These are phyloP conservation scores for Bedellia somnulentella DNA, from an alignment of 2,888 invertebrate genomes.

Conservation along the genomic window DNA sequence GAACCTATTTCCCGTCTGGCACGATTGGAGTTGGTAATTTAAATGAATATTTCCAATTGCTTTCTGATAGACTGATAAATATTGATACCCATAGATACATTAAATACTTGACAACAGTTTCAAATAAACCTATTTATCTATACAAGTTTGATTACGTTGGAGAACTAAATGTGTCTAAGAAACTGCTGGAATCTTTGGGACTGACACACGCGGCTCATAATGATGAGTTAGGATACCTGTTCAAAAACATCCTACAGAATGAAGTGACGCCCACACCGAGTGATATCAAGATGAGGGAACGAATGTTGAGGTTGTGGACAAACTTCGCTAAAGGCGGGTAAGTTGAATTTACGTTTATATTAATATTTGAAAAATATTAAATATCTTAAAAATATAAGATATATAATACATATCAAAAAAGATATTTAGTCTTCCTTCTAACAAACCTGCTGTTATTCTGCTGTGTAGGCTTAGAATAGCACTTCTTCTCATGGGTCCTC, in stretches of 20 bases:
- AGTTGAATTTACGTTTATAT: too few species aligned
- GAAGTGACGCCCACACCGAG: constrained; percentile 27
- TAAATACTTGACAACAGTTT: constrained; percentile 28
- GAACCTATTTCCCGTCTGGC: constrained; percentile 30
- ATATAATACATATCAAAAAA: too few species aligned
- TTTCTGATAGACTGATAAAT: constrained; percentile 30
- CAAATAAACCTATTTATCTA: constrained; percentile 35
- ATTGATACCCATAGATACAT: constrained; percentile 33
- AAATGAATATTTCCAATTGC: constrained; percentile 25
- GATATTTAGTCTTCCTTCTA: too few species aligned
- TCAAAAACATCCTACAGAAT: constrained; percentile 29
- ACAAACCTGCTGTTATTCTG: too few species aligned
- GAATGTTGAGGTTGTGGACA: constrained; percentile 43
- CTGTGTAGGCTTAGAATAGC: too few species aligned
- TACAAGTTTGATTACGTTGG: constrained; percentile 47
- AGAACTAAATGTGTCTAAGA: constrained; percentile 25
- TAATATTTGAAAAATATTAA: too few species aligned
- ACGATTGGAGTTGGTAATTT: constrained; percentile 22
- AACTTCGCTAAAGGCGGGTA: constrained; percentile 52
- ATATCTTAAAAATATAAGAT: too few species aligned
- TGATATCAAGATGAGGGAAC: constrained; percentile 39
- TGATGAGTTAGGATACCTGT: constrained; percentile 42
- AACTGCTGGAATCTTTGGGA: constrained; percentile 15
- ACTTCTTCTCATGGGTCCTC: too few species aligned
- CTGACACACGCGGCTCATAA: constrained; percentile 27